Evolutionary conservation across 2,113 vertebrate genomes (phyloP), one percentile per base, ranked within the genome.

Genomic region (Turnix velox): DNA sequence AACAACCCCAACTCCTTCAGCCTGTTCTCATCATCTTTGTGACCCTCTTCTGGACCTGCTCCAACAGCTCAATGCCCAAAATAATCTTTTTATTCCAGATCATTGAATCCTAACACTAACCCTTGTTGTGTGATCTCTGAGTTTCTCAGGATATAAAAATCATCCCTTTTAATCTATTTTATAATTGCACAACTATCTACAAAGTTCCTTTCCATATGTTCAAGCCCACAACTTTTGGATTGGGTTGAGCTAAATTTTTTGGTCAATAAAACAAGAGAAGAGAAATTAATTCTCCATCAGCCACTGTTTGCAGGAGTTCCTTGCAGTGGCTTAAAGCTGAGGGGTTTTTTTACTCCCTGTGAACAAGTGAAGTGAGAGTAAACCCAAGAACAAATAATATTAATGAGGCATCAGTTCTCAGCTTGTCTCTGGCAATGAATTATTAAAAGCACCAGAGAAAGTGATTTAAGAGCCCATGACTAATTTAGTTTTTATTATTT

Each of bases 401-500:
- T 97, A 97, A 98, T 97, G 97, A 97, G 97, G 96, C 95, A 55
- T 76, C 95, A 86, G 87, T 94, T 97, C 84, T 94, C 93, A 90
- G 83, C 84, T 97, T 96, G 90, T 95, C 96, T 97, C 93, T 96
- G 79, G 87, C 95, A 97, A 95, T 95, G 80, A 97, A 97, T 97
- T 97, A 95, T 97, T 97, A 91, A 97, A 97, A 97, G 79, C 62
- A 77, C 72, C 94, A 89, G 97, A 96, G 94, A 97, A 97, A 97
- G 92, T 96, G 96, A 97, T 97, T 97, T 97, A 96, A 95, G 93
- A 94, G 91, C 93, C 96, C 87, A 91, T 96, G 96, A 97, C 96
- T 98, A 97, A 97, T 98, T 98, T 97, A 94, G 88, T 95, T 97
- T 96, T 97, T 97, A 97, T 97, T 97, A 95, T 97, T 97, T 98